A percentile compares a stretch with the other conserved stretches of the same genome.
Conservation (phyloP, 2,888 invertebrate genomes). For the Rhagonycha fulva region DNA sequence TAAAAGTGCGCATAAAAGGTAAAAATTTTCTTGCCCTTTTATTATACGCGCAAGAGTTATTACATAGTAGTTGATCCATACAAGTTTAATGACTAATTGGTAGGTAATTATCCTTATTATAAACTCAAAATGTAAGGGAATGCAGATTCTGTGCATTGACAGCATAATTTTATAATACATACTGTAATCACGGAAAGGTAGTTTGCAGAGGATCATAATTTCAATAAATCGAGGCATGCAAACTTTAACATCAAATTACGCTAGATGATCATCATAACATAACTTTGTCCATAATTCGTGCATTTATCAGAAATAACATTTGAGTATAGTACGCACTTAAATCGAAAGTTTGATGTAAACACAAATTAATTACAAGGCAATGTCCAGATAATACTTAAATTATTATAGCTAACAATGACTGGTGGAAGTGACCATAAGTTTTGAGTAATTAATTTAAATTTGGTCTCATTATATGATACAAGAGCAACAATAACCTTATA, state of each 20-base stretch:
- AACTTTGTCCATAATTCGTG: not conserved
- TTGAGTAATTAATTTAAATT: not conserved
- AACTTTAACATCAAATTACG: not conserved
- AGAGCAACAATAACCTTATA: not conserved
- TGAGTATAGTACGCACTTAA: not conserved
- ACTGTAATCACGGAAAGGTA: not conserved
- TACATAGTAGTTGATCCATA: too few relatives aligned
- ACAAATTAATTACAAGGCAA: not conserved
- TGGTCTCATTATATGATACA: not conserved
- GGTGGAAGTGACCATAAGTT: not conserved
- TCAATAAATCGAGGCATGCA: not conserved
- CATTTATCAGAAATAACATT: not conserved
- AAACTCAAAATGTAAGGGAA: too few relatives aligned
- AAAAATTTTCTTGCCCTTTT: too few relatives aligned
- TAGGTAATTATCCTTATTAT: too few relatives aligned
- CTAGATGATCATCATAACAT: not conserved
- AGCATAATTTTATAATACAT: not conserved
- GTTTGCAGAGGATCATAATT: not conserved
- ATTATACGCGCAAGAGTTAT: too few relatives aligned
- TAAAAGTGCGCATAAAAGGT: too few relatives aligned
- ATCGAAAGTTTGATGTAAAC: not conserved
- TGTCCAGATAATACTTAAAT: not conserved
- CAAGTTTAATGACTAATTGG: too few relatives aligned
- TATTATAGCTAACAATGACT: not conserved
- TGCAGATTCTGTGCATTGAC: not conserved